phyloP scores from a whole-genome alignment of 2,797 vertebrate species.

The Acomys russatus region DNA sequence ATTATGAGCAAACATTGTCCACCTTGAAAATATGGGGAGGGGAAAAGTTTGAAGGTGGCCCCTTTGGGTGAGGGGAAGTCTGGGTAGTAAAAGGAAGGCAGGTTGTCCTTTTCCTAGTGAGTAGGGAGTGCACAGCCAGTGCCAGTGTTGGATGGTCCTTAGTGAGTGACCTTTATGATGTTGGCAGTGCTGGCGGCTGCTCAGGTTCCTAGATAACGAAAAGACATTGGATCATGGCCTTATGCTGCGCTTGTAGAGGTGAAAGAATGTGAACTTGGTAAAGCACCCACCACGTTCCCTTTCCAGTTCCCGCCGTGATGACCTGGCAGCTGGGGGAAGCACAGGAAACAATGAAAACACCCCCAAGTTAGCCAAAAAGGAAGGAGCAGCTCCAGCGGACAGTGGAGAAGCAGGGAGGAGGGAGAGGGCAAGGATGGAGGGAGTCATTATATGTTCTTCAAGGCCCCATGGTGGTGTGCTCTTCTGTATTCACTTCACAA shows the following conservation, averaged over 20 bases:
- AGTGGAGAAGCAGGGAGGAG: conserved; percentile 64
- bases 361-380: conserved; percentile 86
- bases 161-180: neutral
- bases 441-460: conserved; percentile 57
- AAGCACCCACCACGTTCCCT: neutral
- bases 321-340: conserved; percentile 91
- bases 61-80: neutral
- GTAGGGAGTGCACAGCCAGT: too few species aligned
- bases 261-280: conserved; percentile 62
- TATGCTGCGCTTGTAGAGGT: conserved; percentile 11
- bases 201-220: conserved; percentile 45
- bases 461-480: conserved; percentile 85
- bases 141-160: neutral
- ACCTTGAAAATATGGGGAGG: neutral
- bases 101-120: conserved; percentile 25
- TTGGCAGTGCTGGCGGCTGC: neutral
- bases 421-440: fast-evolving
- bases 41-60: neutral
- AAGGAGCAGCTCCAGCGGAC: conserved; percentile 66
- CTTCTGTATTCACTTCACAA: conserved; percentile 92
- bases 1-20: conserved; percentile 48
- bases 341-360: conserved; percentile 92
- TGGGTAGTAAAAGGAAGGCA: neutral
- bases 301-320: conserved; percentile 74
- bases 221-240: conserved; percentile 9